Percentiles rank a stretch among this genome's conserved stretches.
Evolutionary conservation across 2,797 vertebrate species (phyloP).

Genomic region (Pseudomugil gertrudae): DNA sequence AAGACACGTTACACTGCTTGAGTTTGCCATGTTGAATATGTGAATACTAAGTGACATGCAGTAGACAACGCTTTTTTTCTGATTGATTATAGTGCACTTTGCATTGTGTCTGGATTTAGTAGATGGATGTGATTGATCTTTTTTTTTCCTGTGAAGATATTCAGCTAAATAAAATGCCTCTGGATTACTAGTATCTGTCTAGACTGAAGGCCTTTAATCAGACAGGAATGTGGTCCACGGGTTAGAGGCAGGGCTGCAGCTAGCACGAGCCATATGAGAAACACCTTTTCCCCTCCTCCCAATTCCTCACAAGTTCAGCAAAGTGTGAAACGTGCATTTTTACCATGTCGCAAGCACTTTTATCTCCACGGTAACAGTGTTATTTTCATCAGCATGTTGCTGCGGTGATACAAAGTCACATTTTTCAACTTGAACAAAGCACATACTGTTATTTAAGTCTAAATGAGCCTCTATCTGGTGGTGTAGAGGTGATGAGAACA

Average conservation of each 20-base stretch:
- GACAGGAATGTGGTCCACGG: constrained; percentile 42
- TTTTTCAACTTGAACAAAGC: constrained; percentile 30
- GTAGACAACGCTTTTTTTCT: constrained; percentile 45
- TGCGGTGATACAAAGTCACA: constrained; percentile 14
- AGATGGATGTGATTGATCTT: constrained; percentile 59
- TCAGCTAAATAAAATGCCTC: constrained; percentile 75
- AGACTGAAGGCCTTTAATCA: constrained; percentile 56
- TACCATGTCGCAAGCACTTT: constrained; percentile 14
- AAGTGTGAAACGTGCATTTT: constrained; percentile 28
- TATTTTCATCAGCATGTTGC: constrained; percentile 17
- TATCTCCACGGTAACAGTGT: constrained; percentile 13
- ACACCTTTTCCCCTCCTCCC: neutral
- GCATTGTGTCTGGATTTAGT: constrained; percentile 58
- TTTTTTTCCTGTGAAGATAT: constrained; percentile 61
- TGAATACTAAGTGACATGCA: constrained; percentile 59
- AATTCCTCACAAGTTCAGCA: constrained; percentile 30
- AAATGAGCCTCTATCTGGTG: constrained; percentile 44
- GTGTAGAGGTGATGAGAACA: constrained; percentile 47
- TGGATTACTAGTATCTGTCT: constrained; percentile 60
- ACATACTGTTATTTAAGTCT: constrained; percentile 24
- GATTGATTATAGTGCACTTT: constrained; percentile 56
- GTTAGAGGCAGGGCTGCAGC: constrained; percentile 24
- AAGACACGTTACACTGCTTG: constrained; percentile 62
- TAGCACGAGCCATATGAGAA: constrained; percentile 21
- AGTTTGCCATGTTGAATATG: constrained; percentile 60